A percentile compares a stretch with the other conserved stretches of the same genome.
phyloP scores from a whole-genome alignment of 2,797 vertebrate genomes.

The Florisuga fusca region DNA sequence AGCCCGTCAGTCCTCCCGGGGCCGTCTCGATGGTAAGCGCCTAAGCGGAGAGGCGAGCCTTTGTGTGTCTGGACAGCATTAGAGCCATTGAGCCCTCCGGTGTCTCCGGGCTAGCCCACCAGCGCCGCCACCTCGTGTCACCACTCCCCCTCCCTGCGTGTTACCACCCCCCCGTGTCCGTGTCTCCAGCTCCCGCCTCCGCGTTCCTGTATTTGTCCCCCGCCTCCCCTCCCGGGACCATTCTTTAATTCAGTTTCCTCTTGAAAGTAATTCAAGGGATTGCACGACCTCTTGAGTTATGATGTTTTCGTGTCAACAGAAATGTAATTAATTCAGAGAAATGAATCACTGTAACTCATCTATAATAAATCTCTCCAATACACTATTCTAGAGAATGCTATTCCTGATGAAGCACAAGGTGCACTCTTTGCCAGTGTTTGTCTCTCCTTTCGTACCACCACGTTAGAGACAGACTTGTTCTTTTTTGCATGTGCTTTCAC shows the following conservation, averaged over 20 bases:
- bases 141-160: no score
- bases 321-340: conserved; percentile 56
- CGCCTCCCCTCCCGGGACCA: no score
- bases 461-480: not conserved
- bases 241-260: conserved; percentile 64
- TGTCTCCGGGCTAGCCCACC: no score
- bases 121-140: no score
- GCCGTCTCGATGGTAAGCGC: no score
- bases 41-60: no score
- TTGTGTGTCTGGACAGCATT: no score
- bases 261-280: conserved; percentile 27
- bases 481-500: not conserved
- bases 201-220: no score
- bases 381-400: not conserved
- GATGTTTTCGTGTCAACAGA: conserved; percentile 62
- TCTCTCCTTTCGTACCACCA: not conserved
- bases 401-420: not conserved
- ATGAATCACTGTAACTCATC: conserved; percentile 29
- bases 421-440: not conserved
- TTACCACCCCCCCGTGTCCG: no score
- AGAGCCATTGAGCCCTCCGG: no score
- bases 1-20: no score
- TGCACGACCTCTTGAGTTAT: conserved; percentile 42
- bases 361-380: conserved; percentile 34
- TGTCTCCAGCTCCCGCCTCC: no score